Conservation (phyloP, 2,888 invertebrate species). For the Erynnis tages region DNA sequence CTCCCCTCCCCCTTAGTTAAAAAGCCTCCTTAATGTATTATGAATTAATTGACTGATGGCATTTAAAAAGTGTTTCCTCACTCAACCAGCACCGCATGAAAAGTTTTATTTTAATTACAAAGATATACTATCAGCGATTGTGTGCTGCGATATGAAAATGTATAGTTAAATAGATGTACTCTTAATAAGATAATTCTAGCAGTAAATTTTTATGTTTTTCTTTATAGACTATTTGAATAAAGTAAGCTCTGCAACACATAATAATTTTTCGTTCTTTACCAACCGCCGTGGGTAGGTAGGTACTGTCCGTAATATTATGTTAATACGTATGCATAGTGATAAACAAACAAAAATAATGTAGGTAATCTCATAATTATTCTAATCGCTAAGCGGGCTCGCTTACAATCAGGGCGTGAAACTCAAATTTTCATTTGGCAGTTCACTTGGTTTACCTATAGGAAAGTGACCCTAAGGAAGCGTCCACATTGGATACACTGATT, state of each 20-base stretch:
- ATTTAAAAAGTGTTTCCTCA: not conserved
- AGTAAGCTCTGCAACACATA: conserved; percentile 58
- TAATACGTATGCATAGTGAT: conserved; percentile 53
- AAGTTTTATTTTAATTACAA: conserved; percentile 11
- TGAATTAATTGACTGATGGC: conserved; percentile 5
- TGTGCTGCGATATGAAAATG: conserved; percentile 7
- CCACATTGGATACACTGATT: not conserved
- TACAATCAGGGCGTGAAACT: conserved; percentile 41
- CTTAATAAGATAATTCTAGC: conserved; percentile 44
- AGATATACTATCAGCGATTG: conserved; percentile 9
- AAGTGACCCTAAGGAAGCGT: conserved; percentile 25
- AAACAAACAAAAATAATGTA: conserved; percentile 58
- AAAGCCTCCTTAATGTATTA: conserved; percentile 4
- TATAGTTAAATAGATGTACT: conserved; percentile 14
- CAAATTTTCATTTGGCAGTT: conserved; percentile 35
- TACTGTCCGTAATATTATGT: conserved; percentile 55
- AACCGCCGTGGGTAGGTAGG: conserved; percentile 49
- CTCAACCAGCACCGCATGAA: conserved; percentile 1
- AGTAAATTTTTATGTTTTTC: conserved; percentile 59
- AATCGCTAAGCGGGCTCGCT: conserved; percentile 63
- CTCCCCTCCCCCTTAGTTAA: not conserved
- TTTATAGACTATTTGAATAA: conserved; percentile 62
- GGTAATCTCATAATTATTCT: conserved; percentile 65
- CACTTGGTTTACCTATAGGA: conserved; percentile 20
- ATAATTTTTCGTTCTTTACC: conserved; percentile 54